A percentile compares a stretch with the other conserved stretches of the same genome.
phyloP scores from a whole-genome alignment of 2,888 invertebrate species.

The Ormyrus labotus region DNA sequence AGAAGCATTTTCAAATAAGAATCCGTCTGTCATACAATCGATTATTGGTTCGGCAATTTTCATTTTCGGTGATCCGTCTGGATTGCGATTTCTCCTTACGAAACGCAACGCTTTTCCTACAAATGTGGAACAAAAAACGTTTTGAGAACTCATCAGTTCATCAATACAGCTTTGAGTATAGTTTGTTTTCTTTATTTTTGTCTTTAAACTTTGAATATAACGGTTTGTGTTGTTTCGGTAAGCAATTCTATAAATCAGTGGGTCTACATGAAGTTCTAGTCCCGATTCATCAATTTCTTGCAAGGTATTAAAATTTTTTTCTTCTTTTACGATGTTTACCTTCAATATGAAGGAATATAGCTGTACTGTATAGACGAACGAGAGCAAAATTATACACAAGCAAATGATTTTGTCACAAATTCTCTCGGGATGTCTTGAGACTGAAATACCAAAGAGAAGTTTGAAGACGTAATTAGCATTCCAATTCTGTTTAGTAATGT shows the following conservation, averaged over 20 bases:
- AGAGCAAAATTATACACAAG: background rate
- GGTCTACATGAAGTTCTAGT: background rate
- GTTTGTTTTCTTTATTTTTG: no score
- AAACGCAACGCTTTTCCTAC: background rate
- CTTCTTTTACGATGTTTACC: background rate
- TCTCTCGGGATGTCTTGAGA: background rate
- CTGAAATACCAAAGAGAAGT: background rate
- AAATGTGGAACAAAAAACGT: background rate
- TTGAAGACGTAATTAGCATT: background rate
- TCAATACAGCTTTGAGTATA: no score
- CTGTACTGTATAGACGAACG: background rate
- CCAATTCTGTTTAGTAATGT: background rate
- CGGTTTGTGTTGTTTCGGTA: no score
- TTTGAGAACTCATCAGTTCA: background rate
- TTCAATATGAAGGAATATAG: background rate
- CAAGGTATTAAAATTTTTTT: background rate
- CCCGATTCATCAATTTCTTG: background rate
- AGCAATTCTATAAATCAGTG: no score
- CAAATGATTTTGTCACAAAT: background rate
- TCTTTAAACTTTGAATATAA: no score
- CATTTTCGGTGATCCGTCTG: background rate
- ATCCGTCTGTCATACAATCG: background rate
- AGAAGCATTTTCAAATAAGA: background rate
- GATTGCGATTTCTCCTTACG: background rate
- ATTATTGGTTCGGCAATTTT: background rate